Percentiles rank a stretch among this genome's conserved stretches.
Conservation (phyloP, 2,113 vertebrate genomes). For the Stigmatopora argus region DNA sequence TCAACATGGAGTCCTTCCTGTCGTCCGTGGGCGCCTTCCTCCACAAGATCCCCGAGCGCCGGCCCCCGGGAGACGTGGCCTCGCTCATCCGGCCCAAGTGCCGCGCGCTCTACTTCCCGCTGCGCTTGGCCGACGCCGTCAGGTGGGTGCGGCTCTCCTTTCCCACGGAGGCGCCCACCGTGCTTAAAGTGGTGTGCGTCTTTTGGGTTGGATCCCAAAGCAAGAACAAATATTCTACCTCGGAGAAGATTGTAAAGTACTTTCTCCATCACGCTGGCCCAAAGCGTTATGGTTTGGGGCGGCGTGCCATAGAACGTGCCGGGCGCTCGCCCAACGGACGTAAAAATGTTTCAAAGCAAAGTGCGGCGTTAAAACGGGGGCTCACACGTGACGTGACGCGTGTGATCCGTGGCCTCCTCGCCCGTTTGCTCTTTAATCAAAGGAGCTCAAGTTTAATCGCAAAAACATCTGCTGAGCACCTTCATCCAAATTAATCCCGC, state of each 20-base stretch:
- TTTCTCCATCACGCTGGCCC: no score
- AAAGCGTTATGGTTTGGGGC: no score
- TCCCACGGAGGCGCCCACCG: neutral
- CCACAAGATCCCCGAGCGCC: constrained; percentile 90
- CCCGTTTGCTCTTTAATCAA: constrained; percentile 7
- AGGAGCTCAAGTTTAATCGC: constrained; percentile 7
- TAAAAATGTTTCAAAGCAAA: no score
- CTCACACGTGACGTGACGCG: neutral
- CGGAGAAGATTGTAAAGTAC: no score
- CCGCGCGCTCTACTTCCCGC: constrained; percentile 84
- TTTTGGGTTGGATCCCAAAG: no score
- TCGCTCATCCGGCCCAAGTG: constrained; percentile 84
- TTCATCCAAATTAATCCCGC: constrained; percentile 6
- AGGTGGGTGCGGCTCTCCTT: constrained; percentile 73
- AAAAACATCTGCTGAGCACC: constrained; percentile 12
- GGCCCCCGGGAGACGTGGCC: constrained; percentile 84
- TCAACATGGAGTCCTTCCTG: constrained; percentile 96
- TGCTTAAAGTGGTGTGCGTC: no score
- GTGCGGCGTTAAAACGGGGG: no score
- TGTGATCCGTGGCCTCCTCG: neutral
- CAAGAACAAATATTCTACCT: no score
- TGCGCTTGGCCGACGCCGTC: constrained; percentile 82
- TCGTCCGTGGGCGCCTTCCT: constrained; percentile 81
- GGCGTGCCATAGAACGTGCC: no score
- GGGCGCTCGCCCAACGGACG: no score